phyloP scores from a whole-genome alignment of 2,113 vertebrate species.

The Corydoras sp. region DNA sequence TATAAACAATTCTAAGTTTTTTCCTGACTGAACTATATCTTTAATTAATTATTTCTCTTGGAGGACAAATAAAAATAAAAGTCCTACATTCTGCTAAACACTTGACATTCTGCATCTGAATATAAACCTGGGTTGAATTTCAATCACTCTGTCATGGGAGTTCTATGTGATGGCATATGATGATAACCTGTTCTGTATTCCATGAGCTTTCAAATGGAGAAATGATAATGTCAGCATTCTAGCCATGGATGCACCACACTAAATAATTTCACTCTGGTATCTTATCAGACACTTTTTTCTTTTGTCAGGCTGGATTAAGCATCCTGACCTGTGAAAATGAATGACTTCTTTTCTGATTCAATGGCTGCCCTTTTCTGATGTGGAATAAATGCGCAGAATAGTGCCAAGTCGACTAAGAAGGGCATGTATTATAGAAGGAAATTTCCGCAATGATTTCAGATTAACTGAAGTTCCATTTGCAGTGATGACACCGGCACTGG shows the following conservation, averaged over 20 bases:
- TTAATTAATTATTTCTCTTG: background rate
- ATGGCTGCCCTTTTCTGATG: conserved; percentile 10
- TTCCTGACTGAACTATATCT: background rate
- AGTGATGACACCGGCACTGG: conserved; percentile 13
- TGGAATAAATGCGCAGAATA: conserved; percentile 13
- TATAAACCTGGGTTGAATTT: conserved; percentile 35
- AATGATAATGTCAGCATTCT: conserved; percentile 47
- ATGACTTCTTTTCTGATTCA: conserved; percentile 13
- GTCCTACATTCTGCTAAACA: background rate
- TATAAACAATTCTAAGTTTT: background rate
- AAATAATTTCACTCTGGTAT: conserved; percentile 43
- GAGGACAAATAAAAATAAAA: conserved; percentile 22
- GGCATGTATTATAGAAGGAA: conserved; percentile 26
- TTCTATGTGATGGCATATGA: conserved; percentile 33
- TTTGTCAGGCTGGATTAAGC: conserved; percentile 42
- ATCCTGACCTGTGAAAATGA: conserved; percentile 37
- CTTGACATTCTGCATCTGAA: conserved; percentile 25
- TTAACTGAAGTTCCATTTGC: conserved; percentile 40
- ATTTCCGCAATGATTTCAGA: conserved; percentile 37
- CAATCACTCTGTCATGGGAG: conserved; percentile 25
- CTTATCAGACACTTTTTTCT: conserved; percentile 35
- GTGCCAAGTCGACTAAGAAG: conserved; percentile 1
- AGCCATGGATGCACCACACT: conserved; percentile 34
- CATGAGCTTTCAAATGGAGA: conserved; percentile 28
- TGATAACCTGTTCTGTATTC: conserved; percentile 43